Base-by-base conservation (phyloP, 2,888 invertebrate genomes). In the Isotomurus palustris region DNA sequence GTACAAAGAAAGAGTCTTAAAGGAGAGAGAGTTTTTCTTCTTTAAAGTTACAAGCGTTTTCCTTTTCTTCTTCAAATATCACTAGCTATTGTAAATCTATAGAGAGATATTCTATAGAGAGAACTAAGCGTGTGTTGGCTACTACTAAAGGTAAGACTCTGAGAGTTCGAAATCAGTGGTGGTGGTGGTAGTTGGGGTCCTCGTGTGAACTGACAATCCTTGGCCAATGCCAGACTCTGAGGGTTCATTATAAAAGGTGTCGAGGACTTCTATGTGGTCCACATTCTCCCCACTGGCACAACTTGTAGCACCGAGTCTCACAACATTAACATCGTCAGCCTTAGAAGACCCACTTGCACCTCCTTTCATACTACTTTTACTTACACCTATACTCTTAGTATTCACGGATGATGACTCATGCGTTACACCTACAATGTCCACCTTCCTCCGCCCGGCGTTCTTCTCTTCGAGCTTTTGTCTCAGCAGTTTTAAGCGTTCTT, bases 101-200 rank as follows among this genome's bases (percentile, higher is more conserved):
- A n/a, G n/a, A n/a, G n/a, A n/a, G n/a, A n/a, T n/a, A n/a, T n/a
- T n/a, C n/a, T n/a, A n/a, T n/a, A n/a, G n/a, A n/a, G n/a, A n/a
- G n/a, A n/a, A n/a, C n/a, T n/a, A n/a, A n/a, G n/a, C n/a, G 32
- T 32, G 14, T 32, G 8, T 14, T 14, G 8, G 8, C 58, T 53
- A 24, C 19, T 35, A 29, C 54, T 66, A 90, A 73, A 90, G 82
- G 77, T 90, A 91, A 74, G 90, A 88, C 76, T 90, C 90, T 67
- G 89, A 90, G 77, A 89, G 88, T 76, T 91, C 90, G 74, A 88
- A 83, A 77, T 90, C 89, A 62, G 90, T 69, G n/a, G 89, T 75
- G 40, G 60, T 76, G 22, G 59, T 59, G 17, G 87, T 87, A 75
- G 88, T 88, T 19, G 87, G 87, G 75, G 88, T 88, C 73, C 88